These are phyloP conservation scores for Pheucticus melanocephalus DNA, from an alignment of 2,113 vertebrate genomes.

Conservation along the genomic window DNA sequence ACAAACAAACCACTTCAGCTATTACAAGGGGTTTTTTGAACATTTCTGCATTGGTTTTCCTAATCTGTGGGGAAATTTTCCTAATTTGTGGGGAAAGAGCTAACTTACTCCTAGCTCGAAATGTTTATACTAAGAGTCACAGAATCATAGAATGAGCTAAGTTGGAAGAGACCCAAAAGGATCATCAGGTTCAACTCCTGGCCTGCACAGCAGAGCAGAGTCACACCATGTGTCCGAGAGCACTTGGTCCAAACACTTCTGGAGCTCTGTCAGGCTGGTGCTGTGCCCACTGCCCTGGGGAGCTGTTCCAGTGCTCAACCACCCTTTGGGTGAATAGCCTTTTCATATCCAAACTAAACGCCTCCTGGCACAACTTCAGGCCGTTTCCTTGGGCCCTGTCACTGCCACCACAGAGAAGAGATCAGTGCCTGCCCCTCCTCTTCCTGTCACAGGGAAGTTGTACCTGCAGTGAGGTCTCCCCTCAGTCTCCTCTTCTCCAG, in stretches of 20 bases:
- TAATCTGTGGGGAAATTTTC: neutral
- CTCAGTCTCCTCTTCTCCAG: neutral
- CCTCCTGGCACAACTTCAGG: accelerated
- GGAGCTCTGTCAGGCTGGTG: neutral
- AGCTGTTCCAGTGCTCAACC: neutral
- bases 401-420: neutral
- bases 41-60: neutral
- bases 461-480: neutral
- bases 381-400: accelerated
- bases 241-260: neutral
- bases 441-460: accelerated
- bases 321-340: neutral
- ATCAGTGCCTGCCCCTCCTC: neutral
- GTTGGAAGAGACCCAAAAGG: neutral
- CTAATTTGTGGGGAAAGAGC: neutral
- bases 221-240: accelerated
- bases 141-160: neutral
- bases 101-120: neutral
- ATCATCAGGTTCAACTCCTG: neutral
- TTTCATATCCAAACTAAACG: neutral
- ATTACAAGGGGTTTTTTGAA: neutral
- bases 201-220: neutral
- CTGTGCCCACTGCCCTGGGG: neutral
- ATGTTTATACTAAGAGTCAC: neutral
- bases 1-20: neutral